Conservation (phyloP, 2,888 invertebrate species). For the Rosalia funebris region DNA sequence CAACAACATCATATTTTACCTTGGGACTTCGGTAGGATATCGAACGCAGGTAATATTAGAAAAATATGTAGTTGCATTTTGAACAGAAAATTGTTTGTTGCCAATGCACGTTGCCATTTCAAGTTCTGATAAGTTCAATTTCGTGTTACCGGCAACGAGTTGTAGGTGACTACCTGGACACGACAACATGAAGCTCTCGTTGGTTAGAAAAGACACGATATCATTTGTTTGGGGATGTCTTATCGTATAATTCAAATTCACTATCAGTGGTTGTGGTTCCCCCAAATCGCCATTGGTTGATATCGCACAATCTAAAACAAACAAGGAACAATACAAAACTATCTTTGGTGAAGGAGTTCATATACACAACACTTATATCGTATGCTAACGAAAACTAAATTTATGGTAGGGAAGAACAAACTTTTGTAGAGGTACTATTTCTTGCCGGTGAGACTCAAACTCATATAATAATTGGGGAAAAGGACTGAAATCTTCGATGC, state of each 20-base stretch:
- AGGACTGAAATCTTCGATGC: too few relatives aligned
- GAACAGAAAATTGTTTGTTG: slow-evolving; percentile 9
- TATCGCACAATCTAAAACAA: slow-evolving; percentile 16
- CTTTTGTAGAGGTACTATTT: too few relatives aligned
- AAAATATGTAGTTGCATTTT: slow-evolving; percentile 1
- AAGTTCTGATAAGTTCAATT: not conserved
- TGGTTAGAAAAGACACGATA: not conserved
- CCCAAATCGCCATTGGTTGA: slow-evolving; percentile 22
- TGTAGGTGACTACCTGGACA: slow-evolving; percentile 7
- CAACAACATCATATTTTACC: slow-evolving; percentile 1
- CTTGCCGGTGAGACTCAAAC: too few relatives aligned
- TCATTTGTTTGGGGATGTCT: slow-evolving; percentile 10
- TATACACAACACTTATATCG: too few relatives aligned
- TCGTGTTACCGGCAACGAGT: not conserved
- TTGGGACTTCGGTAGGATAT: slow-evolving; percentile 44
- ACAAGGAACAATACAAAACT: not conserved
- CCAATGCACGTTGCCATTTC: slow-evolving; percentile 9
- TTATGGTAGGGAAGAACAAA: too few relatives aligned
- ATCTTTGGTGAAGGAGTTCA: too few relatives aligned
- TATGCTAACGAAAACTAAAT: too few relatives aligned
- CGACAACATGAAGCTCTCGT: slow-evolving; percentile 11
- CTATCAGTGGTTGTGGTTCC: slow-evolving; percentile 20
- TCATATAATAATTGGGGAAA: too few relatives aligned
- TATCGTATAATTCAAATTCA: slow-evolving; percentile 10
- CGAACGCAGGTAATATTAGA: slow-evolving; percentile 16